Evolutionary conservation across 2,113 vertebrate species (phyloP), one percentile per base, ranked within the genome.

Genomic region (Ammodytes dubius): DNA sequence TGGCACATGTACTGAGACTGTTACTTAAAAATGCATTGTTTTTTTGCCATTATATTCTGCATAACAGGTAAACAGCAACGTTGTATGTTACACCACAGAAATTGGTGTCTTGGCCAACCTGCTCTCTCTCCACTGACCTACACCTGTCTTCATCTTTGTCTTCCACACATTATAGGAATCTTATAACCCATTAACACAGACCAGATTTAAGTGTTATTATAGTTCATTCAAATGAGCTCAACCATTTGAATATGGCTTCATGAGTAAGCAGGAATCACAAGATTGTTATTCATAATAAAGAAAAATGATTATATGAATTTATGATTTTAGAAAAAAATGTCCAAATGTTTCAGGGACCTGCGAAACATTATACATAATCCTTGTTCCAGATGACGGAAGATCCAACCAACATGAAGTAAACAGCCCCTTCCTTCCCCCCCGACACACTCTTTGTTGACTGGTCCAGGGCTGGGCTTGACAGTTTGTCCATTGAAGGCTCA

Each of bases 401-500:
- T 37, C 54, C 70, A 86, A 53, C 54, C n/a, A 17, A 45, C 52
- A 7, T 40, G 11, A 47, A 70, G 54, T 56, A 70, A 85, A 79
- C 68, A 77, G 60, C 43, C 79, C 58, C 65, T 56, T 64, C 80
- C 69, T 27, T 27, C 27, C 27, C 27, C 4, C 6, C 61, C 11
- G 49, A 58, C 65, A 46, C 82, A 64, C 66, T 9, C 73, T 74
- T 87, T 87, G 85, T 83, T 86, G 78, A 71, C 60, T 75, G 11
- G 19, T 81, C 77, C 77, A 65, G 54, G 45, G 76, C 83, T 72
- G 67, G 69, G 73, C 77, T 67, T 76, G 60, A 79, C 73, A 77
- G 61, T 83, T 69, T 58, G 10, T 68, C 65, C 72, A 80, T 15
- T 77, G 50, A 80, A 15, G 57, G 74, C 43, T 17, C 46, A 53